Evolutionary conservation across 2,113 vertebrate genomes (phyloP).

Genomic region (Archilochus colubris): DNA sequence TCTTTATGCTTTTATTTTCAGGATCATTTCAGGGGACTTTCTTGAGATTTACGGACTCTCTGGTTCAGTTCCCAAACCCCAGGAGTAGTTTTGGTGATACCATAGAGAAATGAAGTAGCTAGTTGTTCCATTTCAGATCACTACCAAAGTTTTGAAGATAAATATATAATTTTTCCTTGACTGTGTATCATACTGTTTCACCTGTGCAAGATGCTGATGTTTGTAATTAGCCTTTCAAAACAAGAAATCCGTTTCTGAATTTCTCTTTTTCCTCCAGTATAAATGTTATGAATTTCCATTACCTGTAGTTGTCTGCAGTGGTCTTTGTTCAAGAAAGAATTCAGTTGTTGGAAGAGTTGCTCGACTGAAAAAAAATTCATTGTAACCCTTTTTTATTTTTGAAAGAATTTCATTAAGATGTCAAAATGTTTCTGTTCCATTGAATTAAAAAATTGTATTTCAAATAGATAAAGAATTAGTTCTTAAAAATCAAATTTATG

Average conservation of each 20-base stretch:
- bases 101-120: background rate
- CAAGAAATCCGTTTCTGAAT: background rate
- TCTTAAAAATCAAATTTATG: background rate
- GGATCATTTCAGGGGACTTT: background rate
- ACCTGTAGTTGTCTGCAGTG: background rate
- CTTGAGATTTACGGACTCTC: background rate
- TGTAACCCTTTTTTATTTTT: background rate
- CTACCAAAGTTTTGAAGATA: background rate
- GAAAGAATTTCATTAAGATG: background rate
- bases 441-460: background rate
- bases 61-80: background rate
- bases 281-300: background rate
- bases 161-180: background rate
- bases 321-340: background rate
- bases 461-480: background rate
- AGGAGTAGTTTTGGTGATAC: background rate
- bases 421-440: background rate
- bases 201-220: background rate
- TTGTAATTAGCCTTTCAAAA: background rate
- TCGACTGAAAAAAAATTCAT: background rate
- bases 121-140: background rate
- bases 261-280: background rate
- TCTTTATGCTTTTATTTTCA: background rate
- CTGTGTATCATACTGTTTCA: background rate
- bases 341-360: background rate